phyloP scores from a whole-genome alignment of 2,888 invertebrate species.

The Hirtodrosophila confusa region DNA sequence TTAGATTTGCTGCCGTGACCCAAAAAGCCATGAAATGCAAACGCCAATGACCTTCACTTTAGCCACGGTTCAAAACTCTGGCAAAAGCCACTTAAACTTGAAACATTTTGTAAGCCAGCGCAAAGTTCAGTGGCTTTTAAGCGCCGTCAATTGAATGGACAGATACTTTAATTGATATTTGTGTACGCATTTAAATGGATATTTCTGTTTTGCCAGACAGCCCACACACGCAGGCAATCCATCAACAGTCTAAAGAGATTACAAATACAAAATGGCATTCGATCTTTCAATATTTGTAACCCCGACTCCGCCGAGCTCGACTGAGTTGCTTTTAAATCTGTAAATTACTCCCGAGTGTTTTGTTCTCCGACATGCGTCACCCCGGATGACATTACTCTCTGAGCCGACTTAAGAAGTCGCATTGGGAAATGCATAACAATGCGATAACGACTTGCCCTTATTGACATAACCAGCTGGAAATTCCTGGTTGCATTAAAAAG shows the following conservation, averaged over 20 bases:
- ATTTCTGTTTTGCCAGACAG: constrained; percentile 14
- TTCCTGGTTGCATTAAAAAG: too few relatives aligned
- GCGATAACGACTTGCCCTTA: too few relatives aligned
- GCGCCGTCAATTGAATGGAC: constrained; percentile 35
- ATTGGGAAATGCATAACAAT: too few relatives aligned
- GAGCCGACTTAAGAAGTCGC: too few relatives aligned
- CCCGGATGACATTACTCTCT: too few relatives aligned
- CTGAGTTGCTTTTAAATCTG: too few relatives aligned
- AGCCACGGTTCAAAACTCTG: constrained; percentile 64
- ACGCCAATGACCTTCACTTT: constrained; percentile 69
- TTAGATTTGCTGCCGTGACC: constrained; percentile 53
- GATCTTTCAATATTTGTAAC: background rate
- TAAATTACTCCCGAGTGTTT: too few relatives aligned
- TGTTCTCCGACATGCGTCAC: too few relatives aligned
- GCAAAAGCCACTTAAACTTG: constrained; percentile 60
- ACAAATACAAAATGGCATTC: constrained; percentile 3
- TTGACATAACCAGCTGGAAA: too few relatives aligned
- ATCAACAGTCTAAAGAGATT: constrained; percentile 46
- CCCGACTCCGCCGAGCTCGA: too few relatives aligned
- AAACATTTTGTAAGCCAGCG: constrained; percentile 47
- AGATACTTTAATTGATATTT: constrained; percentile 68
- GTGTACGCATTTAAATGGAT: constrained; percentile 58
- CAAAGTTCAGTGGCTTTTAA: constrained; percentile 62
- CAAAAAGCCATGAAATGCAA: constrained; percentile 59
- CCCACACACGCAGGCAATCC: constrained; percentile 48